Base-by-base conservation (phyloP, 2,113 vertebrate genomes). In the Hippocampus zosterae region DNA sequence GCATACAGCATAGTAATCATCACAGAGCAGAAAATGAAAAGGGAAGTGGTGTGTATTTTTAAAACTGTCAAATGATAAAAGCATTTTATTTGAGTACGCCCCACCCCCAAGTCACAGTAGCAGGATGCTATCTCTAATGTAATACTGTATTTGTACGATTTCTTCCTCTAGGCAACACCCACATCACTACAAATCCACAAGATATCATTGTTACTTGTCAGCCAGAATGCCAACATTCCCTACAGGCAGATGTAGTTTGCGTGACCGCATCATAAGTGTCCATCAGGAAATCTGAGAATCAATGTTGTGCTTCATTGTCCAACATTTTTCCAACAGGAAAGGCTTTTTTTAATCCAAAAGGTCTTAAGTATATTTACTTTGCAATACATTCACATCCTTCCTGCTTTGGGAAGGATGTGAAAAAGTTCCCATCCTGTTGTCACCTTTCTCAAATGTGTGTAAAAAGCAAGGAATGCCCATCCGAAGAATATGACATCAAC, bases 31-130 rank as follows among this genome's bases (percentile, higher is more conserved):
- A 69, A 71, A 75, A 74, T 56, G 9, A 70, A 69, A 8, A 70
- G 46, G 73, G 67, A 53, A 71, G 46, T 2, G 8, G 16, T 3
- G 71, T n/a, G 7, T 79, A 80, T 78, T 83, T 86, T 82, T 81
- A 74, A 78, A 82, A 63, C 56, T 8, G 40, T 63, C 42, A 15
- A 48, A 69, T n/a, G 62, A 79, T 74, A 29, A 76, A 72, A 72
- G 68, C 25, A 55, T 60, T 63, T 46, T 68, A 50, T 78, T 19
- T 33, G 40, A 70, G 67, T 67, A 65, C 76, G 70, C 68, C 6
- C 33, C 33, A 5, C 33, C 33, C 33, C 33, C 33, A 12, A 71
- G 71, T 50, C 68, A 5, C 8, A 63, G 61, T 10, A 33, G 57
- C 13, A 59, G 13, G 57, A 29, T 16, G 25, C 6, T 5, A 33